Base-by-base conservation (phyloP, 2,888 invertebrate species). In the Salpingus planirostris region DNA sequence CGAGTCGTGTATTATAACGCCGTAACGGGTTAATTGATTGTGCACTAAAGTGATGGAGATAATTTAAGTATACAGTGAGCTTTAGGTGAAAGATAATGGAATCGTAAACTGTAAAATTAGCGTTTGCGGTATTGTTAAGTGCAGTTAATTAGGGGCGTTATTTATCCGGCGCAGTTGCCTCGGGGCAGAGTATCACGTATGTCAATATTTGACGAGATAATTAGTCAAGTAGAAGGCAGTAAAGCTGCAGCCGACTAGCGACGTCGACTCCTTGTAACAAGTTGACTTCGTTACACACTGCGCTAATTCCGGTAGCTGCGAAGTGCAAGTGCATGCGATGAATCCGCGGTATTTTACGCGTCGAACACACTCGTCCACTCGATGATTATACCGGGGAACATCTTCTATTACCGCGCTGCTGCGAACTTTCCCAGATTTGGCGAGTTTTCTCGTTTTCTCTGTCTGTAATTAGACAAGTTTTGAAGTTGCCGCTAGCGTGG, bases 391-490 rank as follows among this genome's bases (percentile, higher is more conserved):
- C 40, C 27, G 29, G 34, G 27, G 31, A 34, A 33, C 37, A 37
- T 49, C 45, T 43, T 45, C 50, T 49, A 52, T 50, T 50, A 47
- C 44, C 42, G 47, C 45, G 43, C 41, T 46, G 43, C 38, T 36
- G 42, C 41, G 50, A 49, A 53, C 49, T 50, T 50, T 50, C 49
- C 39, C 39, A 54, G 54, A 55, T 55, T 55, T 55, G 50, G 47
- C 43, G 50, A 55, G 52, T 55, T 54, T 52, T 54, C 50, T 49
- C 46, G 48, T 52, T 51, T 51, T 50, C 52, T 51, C 49, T 42
- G 45, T 43, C 43, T 48, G 50, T 55, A 55, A 55, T 55, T 55
- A 54, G 52, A 53, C 55, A 55, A 54, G 54, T 55, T 54, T 52
- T 46, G 40, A 39, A 51, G 52, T 50, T 53, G 46, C 44, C 44